Base-by-base conservation (phyloP, 2,113 vertebrate genomes). In the Heterochromis multidens region DNA sequence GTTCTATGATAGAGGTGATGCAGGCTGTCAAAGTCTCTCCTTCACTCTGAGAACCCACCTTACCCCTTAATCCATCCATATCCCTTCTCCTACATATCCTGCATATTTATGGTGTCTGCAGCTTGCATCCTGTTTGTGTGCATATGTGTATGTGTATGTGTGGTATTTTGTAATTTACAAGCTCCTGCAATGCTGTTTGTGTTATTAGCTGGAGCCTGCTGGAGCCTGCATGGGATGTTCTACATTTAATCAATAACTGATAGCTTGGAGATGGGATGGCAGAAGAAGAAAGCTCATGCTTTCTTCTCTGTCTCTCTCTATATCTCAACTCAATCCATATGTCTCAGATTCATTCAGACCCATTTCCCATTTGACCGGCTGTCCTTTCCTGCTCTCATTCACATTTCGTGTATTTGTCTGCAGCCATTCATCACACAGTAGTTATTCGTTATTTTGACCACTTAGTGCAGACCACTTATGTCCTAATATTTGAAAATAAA, bases 161-260 rank as follows among this genome's bases (percentile, higher is more conserved):
- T 31, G 31, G 33, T 35, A 56, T 82, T 86, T 85, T 83, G 58
- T 87, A 65, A 90, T 92, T 89, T 84, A 87, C 33, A 87, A 83
- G 54, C 82, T 85, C 54, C 86, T 85, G 80, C 88, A 76, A 61
- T 84, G 84, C 70, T 82, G 62, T 80, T 87, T 56, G 76, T 81
- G 89, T 90, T 91, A 90, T 89, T 90, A 93, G 86, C 88, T 81
- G 82, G 60, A 88, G 88, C 59, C 88, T 37, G 61, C 62, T 84
- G 83, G 52, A 88, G 88, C 57, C 88, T 37, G 61, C 60, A 83
- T 80, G 83, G 88, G 49, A 91, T 90, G 70, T 82, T 94, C 77
- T 85, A 88, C 90, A 81, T 91, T 84, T 79, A 94, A 91, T 94
- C 92, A 93, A 92, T 93, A 92, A 76, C 86, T 92, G 93, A 92